Percentiles rank a stretch among this genome's conserved stretches.
These are phyloP conservation scores for Macrophya alboannulata DNA, from an alignment of 2,888 invertebrate species.

Conservation along the genomic window DNA sequence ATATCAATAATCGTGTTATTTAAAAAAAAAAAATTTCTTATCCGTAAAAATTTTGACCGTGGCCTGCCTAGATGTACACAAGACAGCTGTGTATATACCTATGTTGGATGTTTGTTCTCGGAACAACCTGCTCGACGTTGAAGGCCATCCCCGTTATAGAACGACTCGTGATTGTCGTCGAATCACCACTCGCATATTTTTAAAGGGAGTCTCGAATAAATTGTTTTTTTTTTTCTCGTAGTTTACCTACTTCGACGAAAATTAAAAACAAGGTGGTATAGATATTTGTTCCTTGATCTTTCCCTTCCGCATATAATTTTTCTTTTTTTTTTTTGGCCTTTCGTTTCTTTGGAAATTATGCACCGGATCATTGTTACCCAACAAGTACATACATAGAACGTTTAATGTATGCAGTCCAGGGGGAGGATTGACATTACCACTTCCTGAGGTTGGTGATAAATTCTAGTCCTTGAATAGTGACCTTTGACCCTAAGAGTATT, in stretches of 20 bases:
- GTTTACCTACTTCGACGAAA: neutral
- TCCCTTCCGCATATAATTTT: neutral
- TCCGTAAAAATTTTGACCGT: neutral
- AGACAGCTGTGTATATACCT: neutral
- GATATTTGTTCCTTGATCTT: too few species aligned
- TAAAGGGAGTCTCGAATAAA: neutral
- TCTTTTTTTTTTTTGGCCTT: neutral
- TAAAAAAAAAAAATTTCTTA: too few species aligned
- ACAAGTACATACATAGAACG: neutral
- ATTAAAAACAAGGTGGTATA: too few species aligned
- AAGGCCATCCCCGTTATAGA: conserved; percentile 18
- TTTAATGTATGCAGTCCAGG: neutral
- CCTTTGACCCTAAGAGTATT: conserved; percentile 27
- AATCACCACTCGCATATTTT: neutral
- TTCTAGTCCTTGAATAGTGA: conserved; percentile 28
- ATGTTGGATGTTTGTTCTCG: conserved; percentile 29
- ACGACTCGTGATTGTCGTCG: conserved; percentile 27
- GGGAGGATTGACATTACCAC: neutral
- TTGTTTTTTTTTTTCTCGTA: neutral
- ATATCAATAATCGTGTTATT: too few species aligned
- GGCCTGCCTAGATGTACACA: conserved; percentile 21
- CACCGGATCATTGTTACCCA: too few species aligned
- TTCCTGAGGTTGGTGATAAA: neutral
- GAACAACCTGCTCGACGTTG: conserved; percentile 26
- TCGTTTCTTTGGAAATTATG: neutral